phyloP scores from a whole-genome alignment of 2,797 vertebrate genomes.

The Ctenopoma multispine region DNA sequence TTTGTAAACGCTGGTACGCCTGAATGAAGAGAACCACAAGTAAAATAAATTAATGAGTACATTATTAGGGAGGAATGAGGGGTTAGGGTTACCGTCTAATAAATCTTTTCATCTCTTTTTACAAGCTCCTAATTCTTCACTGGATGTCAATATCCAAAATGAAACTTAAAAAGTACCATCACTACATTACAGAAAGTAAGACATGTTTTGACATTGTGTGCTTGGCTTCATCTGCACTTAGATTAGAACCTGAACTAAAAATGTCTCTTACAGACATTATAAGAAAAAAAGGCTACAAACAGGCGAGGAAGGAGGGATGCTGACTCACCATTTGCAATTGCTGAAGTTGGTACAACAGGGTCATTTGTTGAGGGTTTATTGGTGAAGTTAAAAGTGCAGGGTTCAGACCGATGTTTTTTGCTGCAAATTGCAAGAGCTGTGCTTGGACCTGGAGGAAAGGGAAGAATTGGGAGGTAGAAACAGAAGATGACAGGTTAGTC shows the following conservation, averaged over 20 bases:
- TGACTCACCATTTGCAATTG: constrained; percentile 98
- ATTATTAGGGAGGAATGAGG: neutral
- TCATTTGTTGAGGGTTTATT: constrained; percentile 99
- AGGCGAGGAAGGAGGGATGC: neutral
- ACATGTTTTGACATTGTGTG: neutral
- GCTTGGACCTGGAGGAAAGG: constrained; percentile 93
- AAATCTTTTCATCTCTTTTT: too few relatives aligned
- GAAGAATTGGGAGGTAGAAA: constrained; percentile 11
- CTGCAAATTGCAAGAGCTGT: constrained; percentile 99
- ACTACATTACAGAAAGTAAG: neutral
- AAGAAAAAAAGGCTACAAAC: neutral
- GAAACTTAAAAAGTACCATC: neutral
- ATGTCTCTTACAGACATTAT: neutral
- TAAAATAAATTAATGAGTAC: neutral
- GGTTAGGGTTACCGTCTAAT: neutral
- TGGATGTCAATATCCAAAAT: neutral
- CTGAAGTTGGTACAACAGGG: constrained; percentile 99
- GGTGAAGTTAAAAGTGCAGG: constrained; percentile 99
- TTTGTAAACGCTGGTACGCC: constrained; percentile 99
- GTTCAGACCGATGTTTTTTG: constrained; percentile 99
- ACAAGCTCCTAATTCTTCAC: neutral
- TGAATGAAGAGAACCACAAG: constrained; percentile 57
- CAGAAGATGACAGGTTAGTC: constrained; percentile 38
- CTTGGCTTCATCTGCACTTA: constrained; percentile 1
- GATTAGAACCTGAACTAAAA: neutral